Conservation (phyloP, 2,888 invertebrate genomes). For the Tinea semifulvella region DNA sequence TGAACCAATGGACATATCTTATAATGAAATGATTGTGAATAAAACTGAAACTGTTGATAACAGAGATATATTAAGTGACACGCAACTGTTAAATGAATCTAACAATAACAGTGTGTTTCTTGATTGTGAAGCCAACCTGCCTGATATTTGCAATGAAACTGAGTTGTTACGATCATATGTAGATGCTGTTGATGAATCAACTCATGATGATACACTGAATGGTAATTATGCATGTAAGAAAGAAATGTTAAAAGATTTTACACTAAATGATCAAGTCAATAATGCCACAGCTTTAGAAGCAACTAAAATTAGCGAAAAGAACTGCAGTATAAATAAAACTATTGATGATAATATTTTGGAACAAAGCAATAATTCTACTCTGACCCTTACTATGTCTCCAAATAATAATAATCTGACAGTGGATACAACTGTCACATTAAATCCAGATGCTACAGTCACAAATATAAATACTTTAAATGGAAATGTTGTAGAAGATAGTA, state of each 20-base stretch:
- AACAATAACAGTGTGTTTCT: constrained; percentile 37
- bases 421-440: background rate
- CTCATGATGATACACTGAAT: no score
- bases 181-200: constrained; percentile 17
- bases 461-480: no score
- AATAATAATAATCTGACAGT: background rate
- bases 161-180: constrained; percentile 13
- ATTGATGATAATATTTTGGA: background rate
- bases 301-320: no score
- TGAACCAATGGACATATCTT: constrained; percentile 12
- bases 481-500: no score
- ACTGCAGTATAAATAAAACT: no score
- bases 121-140: constrained; percentile 53
- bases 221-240: no score
- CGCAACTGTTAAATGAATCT: constrained; percentile 29
- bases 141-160: constrained; percentile 29
- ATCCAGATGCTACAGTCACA: background rate
- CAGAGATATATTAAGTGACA: constrained; percentile 1
- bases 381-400: no score
- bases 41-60: constrained; percentile 16
- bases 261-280: no score
- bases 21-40: constrained; percentile 13
- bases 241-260: no score
- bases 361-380: no score
- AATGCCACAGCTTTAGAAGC: no score